Conservation (phyloP, 92 coral and sea anemone genomes). For the Desmophyllum pertusum region DNA sequence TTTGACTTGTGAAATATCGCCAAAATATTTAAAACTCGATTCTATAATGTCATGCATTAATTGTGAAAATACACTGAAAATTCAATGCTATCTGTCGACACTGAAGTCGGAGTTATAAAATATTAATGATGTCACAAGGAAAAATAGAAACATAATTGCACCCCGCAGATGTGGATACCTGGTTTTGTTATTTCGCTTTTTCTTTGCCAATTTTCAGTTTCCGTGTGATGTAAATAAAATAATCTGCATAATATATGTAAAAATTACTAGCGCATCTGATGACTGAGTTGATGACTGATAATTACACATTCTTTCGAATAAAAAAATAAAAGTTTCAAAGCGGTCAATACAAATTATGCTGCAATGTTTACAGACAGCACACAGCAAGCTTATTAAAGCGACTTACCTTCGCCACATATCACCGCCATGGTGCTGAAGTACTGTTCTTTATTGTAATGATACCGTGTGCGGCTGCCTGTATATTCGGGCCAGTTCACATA, state of each 20-base stretch:
- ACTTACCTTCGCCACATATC: slow-evolving; percentile 56
- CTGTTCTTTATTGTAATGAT: slow-evolving; percentile 57
- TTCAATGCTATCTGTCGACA: no score
- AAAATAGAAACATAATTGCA: not conserved
- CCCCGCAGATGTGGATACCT: not conserved
- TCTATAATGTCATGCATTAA: no score
- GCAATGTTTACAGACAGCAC: not conserved
- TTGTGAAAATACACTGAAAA: no score
- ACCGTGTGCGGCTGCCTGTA: slow-evolving; percentile 69
- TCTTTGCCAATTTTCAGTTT: no score
- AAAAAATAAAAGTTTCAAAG: not conserved
- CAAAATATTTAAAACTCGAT: no score
- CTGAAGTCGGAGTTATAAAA: not conserved
- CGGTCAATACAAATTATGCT: not conserved
- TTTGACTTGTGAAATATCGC: no score
- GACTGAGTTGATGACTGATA: no score
- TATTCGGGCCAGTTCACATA: slow-evolving; percentile 82
- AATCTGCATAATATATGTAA: not conserved
- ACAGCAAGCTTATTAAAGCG: slow-evolving; percentile 2
- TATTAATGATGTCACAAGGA: no score
- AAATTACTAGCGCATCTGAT: not conserved
- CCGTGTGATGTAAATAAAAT: not conserved
- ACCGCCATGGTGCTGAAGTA: slow-evolving; percentile 55
- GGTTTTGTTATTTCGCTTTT: not conserved
- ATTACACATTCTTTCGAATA: no score